Percentiles rank a stretch among this genome's conserved stretches.
Evolutionary conservation across 1,140 invertebrate genomes (phyloP).

Genomic region (Asobara japonica): DNA sequence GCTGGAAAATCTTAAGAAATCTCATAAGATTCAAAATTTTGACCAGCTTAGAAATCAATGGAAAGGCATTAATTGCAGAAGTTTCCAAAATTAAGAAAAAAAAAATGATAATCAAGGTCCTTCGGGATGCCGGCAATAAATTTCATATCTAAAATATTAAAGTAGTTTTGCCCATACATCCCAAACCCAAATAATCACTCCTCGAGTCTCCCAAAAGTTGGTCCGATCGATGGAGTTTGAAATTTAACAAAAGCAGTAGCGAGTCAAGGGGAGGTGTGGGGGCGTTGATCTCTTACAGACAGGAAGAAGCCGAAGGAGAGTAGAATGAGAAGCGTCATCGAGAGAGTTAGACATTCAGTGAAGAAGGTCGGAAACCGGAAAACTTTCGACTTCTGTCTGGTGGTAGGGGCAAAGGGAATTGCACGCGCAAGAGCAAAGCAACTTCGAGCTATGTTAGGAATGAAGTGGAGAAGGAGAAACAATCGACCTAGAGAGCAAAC

Average conservation of each 20-base stretch:
- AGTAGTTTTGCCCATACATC: no score
- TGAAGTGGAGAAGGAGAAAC: slow-evolving; percentile 25
- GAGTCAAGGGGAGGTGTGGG: neutral
- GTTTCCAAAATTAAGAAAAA: no score
- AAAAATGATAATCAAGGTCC: no score
- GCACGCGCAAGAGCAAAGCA: neutral
- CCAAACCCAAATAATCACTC: no score
- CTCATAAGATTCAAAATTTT: no score
- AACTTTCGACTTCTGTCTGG: slow-evolving; percentile 25
- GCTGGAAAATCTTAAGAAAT: no score
- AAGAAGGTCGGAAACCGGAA: slow-evolving; percentile 32
- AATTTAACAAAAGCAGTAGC: neutral
- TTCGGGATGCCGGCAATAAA: no score
- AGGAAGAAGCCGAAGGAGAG: neutral
- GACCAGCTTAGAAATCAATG: no score
- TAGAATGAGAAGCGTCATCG: neutral
- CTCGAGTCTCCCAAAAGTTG: no score
- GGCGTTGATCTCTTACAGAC: slow-evolving; percentile 16
- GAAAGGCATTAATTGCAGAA: no score
- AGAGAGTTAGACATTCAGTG: neutral
- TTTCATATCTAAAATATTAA: no score
- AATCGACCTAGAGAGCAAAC: slow-evolving; percentile 18
- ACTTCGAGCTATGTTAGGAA: neutral
- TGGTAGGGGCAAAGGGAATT: slow-evolving; percentile 19
- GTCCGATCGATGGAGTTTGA: neutral